A percentile compares a stretch with the other conserved stretches of the same genome.
Conservation (phyloP, 1,140 invertebrate genomes). For the Nylanderia fulva region DNA sequence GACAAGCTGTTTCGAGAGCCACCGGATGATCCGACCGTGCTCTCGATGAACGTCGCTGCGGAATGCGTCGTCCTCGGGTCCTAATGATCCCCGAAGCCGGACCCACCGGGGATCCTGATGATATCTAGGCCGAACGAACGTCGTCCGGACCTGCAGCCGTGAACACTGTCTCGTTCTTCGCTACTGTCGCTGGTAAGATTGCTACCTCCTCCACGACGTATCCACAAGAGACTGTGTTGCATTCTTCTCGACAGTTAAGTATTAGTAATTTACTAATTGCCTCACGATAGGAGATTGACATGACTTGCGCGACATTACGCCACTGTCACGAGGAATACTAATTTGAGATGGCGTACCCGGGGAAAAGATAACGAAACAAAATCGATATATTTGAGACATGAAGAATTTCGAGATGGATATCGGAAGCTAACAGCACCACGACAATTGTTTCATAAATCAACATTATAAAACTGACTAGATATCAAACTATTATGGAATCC, state of each 20-base stretch:
- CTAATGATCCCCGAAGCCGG: slow-evolving; percentile 75
- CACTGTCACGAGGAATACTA: background rate
- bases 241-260: slow-evolving; percentile 68
- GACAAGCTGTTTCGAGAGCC: slow-evolving; percentile 60
- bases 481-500: background rate
- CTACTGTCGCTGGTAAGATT: slow-evolving; percentile 56
- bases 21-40: slow-evolving; percentile 68
- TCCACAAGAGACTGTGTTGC: slow-evolving; percentile 27
- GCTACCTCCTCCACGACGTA: slow-evolving; percentile 46
- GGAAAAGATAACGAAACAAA: background rate
- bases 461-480: slow-evolving; percentile 20
- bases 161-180: slow-evolving; percentile 17
- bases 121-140: slow-evolving; percentile 71
- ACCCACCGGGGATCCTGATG: slow-evolving; percentile 70
- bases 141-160: slow-evolving; percentile 43
- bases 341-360: slow-evolving; percentile 1
- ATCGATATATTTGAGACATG: slow-evolving; percentile 19
- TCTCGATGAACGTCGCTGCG: slow-evolving; percentile 51
- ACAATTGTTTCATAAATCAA: slow-evolving; percentile 46
- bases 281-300: slow-evolving; percentile 20
- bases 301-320: background rate
- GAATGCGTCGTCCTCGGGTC: slow-evolving; percentile 69
- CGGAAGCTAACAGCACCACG: slow-evolving; percentile 16
- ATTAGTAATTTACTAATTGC: slow-evolving; percentile 62
- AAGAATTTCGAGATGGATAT: slow-evolving; percentile 39